Base-by-base conservation (phyloP, 2,113 vertebrate genomes). In the Panthera uncia region DNA sequence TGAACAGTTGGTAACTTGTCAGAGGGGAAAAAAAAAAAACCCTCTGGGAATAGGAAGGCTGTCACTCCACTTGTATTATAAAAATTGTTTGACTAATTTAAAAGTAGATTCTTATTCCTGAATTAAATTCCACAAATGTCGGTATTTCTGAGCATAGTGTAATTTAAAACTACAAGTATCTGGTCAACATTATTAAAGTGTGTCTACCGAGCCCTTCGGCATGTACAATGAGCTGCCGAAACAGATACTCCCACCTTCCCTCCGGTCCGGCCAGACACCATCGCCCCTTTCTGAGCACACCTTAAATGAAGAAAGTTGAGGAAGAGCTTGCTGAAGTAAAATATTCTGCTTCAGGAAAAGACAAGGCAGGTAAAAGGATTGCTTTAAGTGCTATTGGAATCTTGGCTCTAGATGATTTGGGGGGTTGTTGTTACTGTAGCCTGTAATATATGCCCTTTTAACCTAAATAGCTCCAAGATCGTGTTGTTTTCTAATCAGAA, bases 61-160 rank as follows among this genome's bases (percentile, higher is more conserved):
- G 29, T 9, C 73, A 41, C 1, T 90, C 78, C 19, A 52, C 2
- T 29, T 86, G 15, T 18, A 29, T 15, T 52, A 38, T 18, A 55
- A 88, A 83, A 81, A 78, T 85, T 80, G n/a, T 78, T 91, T 91
- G 80, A 50, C 57, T 21, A 84, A 29, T 81, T 89, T 78, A 76
- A 74, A 87, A 50, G 19, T 18, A 61, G 1, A 1, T 66, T 78
- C 15, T 66, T 93, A 50, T 55, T 86, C 66, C 95, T 83, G 29
- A 65, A 45, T 90, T 76, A 88, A 87, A 45, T 50, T 38, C 48
- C 52, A 89, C 38, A 85, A 12, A 27, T 45, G 36, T 33, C 33
- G 21, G 4, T 45, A 61, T 92, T 82, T 52, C 65, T 23, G 41
- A 29, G 27, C 29, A 81, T 45, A 38, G 13, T 87, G 11, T 81